These are phyloP conservation scores for Phaedon cochleariae DNA, from an alignment of 2,888 invertebrate genomes.

Conservation along the genomic window DNA sequence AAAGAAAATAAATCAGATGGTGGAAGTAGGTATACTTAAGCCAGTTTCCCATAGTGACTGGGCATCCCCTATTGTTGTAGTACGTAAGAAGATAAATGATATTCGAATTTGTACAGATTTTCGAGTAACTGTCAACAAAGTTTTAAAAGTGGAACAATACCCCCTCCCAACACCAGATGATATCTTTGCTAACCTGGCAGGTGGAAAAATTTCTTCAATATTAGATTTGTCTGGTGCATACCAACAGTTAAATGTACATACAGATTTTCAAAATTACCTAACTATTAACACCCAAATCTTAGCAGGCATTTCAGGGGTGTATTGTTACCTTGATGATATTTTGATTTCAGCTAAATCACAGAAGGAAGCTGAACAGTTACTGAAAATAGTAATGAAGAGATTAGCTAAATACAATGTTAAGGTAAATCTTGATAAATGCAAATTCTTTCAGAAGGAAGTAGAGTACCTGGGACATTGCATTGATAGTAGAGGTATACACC, in stretches of 20 bases:
- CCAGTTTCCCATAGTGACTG: no score
- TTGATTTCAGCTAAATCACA: background rate
- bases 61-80: no score
- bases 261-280: conserved; percentile 12
- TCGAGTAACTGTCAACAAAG: conserved; percentile 36
- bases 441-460: background rate
- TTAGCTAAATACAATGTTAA: conserved; percentile 1
- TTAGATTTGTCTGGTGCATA: conserved; percentile 22
- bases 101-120: conserved; percentile 55
- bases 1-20: no score
- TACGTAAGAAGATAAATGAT: no score
- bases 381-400: conserved; percentile 3
- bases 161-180: conserved; percentile 22
- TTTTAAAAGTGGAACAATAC: conserved; percentile 21
- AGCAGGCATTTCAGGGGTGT: conserved; percentile 8
- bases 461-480: conserved; percentile 2
- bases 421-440: background rate
- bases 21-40: no score
- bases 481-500: conserved; percentile 1
- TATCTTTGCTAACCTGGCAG: conserved; percentile 21
- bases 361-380: background rate
- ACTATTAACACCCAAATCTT: conserved; percentile 31
- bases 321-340: conserved; percentile 23
- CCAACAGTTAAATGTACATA: conserved; percentile 13
- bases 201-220: conserved; percentile 6